phyloP scores from a whole-genome alignment of 2,888 invertebrate species.

The Stenchaetothrips biformis region DNA sequence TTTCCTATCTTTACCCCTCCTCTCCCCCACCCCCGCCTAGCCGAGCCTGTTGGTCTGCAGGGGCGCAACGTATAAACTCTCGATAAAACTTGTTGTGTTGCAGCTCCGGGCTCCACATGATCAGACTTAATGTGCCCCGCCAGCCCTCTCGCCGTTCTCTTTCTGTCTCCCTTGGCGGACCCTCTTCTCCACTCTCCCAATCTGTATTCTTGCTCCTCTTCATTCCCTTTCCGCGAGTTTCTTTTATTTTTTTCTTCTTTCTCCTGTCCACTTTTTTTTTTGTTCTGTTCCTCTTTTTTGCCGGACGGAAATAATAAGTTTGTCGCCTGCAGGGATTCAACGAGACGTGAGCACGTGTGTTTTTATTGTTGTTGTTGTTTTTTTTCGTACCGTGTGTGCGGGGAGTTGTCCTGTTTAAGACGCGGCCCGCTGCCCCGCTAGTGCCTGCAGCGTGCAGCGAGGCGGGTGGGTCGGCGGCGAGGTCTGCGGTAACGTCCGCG shows the following conservation, averaged over 20 bases:
- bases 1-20: too few species aligned
- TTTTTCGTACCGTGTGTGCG: too few species aligned
- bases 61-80: constrained; percentile 4
- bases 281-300: background rate
- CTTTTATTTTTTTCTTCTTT: background rate
- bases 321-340: background rate
- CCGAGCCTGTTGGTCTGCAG: constrained; percentile 1
- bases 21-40: background rate
- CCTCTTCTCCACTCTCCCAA: background rate
- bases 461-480: too few species aligned
- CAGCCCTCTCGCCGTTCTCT: too few species aligned
- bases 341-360: too few species aligned
- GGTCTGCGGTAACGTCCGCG: too few species aligned
- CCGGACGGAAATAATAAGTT: background rate
- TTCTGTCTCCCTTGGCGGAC: too few species aligned
- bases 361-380: too few species aligned
- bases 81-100: constrained; percentile 15
- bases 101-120: constrained; percentile 9
- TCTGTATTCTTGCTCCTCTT: background rate
- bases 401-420: too few species aligned
- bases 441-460: too few species aligned
- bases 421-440: too few species aligned
- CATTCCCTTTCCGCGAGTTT: background rate
- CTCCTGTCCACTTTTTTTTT: background rate
- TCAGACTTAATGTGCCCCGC: background rate